Evolutionary conservation across 2,888 invertebrate genomes (phyloP).

Genomic region (Alentia gelatinosa): DNA sequence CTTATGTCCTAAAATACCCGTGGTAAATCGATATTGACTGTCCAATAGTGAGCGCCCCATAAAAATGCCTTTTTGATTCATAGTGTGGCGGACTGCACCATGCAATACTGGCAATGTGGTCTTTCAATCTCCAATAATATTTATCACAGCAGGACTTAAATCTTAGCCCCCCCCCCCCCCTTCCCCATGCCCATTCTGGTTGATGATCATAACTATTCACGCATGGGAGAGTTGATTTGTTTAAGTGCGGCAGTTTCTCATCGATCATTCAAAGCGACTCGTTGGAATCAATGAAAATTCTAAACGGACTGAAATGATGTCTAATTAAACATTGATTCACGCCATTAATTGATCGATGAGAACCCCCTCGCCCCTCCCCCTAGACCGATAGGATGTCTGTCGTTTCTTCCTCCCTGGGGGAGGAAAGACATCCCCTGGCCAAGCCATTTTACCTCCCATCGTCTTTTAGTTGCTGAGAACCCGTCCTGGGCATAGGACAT

Average conservation of each 20-base stretch:
- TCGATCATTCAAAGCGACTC: neutral
- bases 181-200: neutral
- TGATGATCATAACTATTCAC: neutral
- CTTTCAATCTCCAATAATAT: neutral
- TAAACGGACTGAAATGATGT: neutral
- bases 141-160: neutral
- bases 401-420: too few species aligned
- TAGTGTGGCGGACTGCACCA: neutral
- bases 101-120: neutral
- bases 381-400: too few species aligned
- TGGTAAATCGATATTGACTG: neutral
- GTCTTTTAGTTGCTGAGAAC: too few species aligned
- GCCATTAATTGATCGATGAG: conserved; percentile 14
- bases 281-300: neutral
- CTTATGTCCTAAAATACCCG: neutral
- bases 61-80: neutral
- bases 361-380: neutral
- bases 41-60: neutral
- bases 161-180: neutral
- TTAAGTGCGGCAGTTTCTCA: neutral
- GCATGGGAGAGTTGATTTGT: neutral
- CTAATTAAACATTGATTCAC: conserved; percentile 38
- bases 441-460: too few species aligned
- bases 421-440: too few species aligned
- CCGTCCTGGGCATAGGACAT: too few species aligned